Evolutionary conservation across 2,113 vertebrate species (phyloP).

Genomic region (Globicephala melas): DNA sequence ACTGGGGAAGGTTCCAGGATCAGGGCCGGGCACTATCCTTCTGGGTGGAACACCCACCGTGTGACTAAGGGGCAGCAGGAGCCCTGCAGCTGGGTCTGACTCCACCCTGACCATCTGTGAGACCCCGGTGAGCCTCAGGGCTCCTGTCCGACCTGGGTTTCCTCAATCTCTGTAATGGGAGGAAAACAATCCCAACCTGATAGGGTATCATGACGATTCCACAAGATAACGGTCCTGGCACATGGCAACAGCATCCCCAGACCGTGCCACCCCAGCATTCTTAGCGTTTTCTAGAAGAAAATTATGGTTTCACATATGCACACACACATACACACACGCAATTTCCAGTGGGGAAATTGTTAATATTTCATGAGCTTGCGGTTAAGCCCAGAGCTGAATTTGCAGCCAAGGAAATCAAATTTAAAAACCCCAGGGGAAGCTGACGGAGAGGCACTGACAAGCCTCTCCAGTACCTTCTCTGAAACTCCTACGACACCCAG

Average conservation of each 20-base stretch:
- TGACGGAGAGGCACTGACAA: background rate
- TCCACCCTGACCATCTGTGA: fast-evolving
- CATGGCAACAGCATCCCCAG: background rate
- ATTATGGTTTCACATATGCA: background rate
- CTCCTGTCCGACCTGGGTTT: background rate
- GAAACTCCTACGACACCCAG: fast-evolving
- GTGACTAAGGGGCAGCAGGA: too few relatives aligned
- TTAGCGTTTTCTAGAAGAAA: background rate
- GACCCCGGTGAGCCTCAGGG: background rate
- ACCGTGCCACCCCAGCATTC: fast-evolving
- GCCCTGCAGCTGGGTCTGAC: too few relatives aligned
- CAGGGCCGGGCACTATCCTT: background rate
- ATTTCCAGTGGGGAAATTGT: slow-evolving; percentile 34
- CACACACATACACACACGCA: background rate
- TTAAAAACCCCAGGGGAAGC: background rate
- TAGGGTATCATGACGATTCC: fast-evolving
- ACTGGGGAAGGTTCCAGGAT: background rate
- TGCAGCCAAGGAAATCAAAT: slow-evolving; percentile 37
- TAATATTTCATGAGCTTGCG: slow-evolving; percentile 45
- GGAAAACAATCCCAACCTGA: fast-evolving
- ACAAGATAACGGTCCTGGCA: fast-evolving
- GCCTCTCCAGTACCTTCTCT: background rate
- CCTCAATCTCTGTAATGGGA: background rate
- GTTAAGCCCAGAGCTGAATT: slow-evolving; percentile 24
- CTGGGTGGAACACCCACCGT: background rate